Evolutionary conservation across 2,797 vertebrate genomes (phyloP).

Genomic region (Nasua narica): DNA sequence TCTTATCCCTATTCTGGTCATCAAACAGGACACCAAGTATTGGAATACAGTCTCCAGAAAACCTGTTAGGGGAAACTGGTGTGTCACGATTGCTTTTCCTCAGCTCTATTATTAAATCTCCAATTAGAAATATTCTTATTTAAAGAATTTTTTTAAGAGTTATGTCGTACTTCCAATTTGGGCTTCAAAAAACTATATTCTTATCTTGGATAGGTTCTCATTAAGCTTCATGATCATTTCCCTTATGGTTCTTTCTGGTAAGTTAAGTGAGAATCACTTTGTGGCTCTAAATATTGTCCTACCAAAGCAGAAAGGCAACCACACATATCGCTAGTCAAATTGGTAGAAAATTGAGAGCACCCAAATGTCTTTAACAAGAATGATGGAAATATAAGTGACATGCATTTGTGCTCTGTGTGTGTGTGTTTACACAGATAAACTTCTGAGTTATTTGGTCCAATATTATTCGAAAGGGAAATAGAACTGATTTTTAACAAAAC

Average conservation of each 20-base stretch:
- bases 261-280: conserved; percentile 61
- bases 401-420: neutral
- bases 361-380: conserved; percentile 43
- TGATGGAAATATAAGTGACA: conserved; percentile 23
- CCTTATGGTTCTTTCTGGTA: conserved; percentile 42
- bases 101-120: neutral
- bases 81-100: neutral
- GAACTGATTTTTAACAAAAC: conserved; percentile 74
- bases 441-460: conserved; percentile 55
- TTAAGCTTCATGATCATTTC: conserved; percentile 49
- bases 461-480: conserved; percentile 62
- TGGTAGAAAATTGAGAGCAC: conserved; percentile 34
- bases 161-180: conserved; percentile 36
- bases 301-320: conserved; percentile 23
- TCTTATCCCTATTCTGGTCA: neutral
- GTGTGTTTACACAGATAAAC: conserved; percentile 11
- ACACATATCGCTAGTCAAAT: conserved; percentile 46
- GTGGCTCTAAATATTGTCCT: conserved; percentile 26
- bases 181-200: conserved; percentile 24
- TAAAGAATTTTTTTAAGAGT: neutral
- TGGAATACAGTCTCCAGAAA: neutral
- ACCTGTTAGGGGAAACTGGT: neutral
- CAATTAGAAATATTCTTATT: conserved; percentile 17
- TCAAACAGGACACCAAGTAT: neutral
- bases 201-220: neutral